These are phyloP conservation scores for Drosophila chauvacae DNA, from an alignment of 1,140 invertebrate genomes.

Conservation along the genomic window DNA sequence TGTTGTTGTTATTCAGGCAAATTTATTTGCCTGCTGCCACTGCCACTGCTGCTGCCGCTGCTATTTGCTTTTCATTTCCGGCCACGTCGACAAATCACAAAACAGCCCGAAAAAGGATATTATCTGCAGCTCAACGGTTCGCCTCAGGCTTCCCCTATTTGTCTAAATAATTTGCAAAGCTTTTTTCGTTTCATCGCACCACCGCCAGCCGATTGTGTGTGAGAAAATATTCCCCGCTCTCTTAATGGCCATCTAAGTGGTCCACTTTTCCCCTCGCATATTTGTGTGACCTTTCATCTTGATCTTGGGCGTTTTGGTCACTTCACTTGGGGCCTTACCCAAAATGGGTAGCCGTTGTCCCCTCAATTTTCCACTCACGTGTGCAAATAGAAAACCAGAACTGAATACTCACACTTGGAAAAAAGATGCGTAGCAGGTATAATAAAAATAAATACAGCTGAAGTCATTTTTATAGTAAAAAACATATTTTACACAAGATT, in stretches of 20 bases:
- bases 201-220: constrained; percentile 49
- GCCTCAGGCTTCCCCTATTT: constrained; percentile 62
- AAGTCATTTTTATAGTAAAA: background rate
- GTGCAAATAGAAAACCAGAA: constrained; percentile 56
- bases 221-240: constrained; percentile 18
- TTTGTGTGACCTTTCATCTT: constrained; percentile 53
- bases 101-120: constrained; percentile 72
- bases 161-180: constrained; percentile 78
- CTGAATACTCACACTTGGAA: constrained; percentile 3
- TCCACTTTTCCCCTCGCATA: constrained; percentile 3
- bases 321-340: constrained; percentile 18
- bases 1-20: constrained; percentile 64
- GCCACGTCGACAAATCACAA: constrained; percentile 81
- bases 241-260: constrained; percentile 73
- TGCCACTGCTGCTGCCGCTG: constrained; percentile 23
- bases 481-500: no score
- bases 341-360: constrained; percentile 21
- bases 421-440: background rate
- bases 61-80: constrained; percentile 82
- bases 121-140: constrained; percentile 72
- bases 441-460: background rate
- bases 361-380: constrained; percentile 47
- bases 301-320: constrained; percentile 36
- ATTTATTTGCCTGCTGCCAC: constrained; percentile 50
- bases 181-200: constrained; percentile 58